These are phyloP conservation scores for Brachionus calyciflorus DNA, from an alignment of 1,140 invertebrate species.

Conservation along the genomic window DNA sequence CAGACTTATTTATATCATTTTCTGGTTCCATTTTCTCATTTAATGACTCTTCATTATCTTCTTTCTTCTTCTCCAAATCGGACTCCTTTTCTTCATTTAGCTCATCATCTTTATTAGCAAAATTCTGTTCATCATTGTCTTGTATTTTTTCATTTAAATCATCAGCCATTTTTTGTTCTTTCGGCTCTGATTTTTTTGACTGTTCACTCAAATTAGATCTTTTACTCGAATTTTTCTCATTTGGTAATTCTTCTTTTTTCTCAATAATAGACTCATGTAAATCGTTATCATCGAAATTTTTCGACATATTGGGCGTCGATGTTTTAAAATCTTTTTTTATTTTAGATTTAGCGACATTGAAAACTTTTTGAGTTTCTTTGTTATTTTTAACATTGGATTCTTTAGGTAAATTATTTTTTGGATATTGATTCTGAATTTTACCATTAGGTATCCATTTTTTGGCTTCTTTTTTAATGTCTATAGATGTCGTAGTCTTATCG, in stretches of 20 bases:
- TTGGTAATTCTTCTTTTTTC: not conserved
- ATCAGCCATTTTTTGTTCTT: too few relatives aligned
- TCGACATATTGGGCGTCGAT: constrained; percentile 16
- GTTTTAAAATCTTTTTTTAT: not conserved
- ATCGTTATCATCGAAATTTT: constrained; percentile 21
- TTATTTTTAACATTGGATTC: not conserved
- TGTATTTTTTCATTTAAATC: not conserved
- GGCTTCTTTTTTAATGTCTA: not conserved
- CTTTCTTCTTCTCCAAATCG: not conserved
- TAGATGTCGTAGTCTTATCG: not conserved
- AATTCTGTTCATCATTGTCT: not conserved
- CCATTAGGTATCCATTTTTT: not conserved
- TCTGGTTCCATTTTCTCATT: not conserved
- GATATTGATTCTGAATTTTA: not conserved
- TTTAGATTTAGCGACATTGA: not conserved
- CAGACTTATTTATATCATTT: not conserved
- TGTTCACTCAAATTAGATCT: not conserved
- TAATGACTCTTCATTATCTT: not conserved
- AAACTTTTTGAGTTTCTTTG: not conserved
- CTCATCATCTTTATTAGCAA: not conserved
- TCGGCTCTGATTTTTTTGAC: too few relatives aligned
- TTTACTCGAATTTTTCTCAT: not conserved
- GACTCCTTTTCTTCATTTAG: not conserved
- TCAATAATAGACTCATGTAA: constrained; percentile 10
- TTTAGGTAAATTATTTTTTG: not conserved